These are phyloP conservation scores for Brienomyrus longianalis DNA, from an alignment of 2,113 vertebrate species.

Conservation along the genomic window DNA sequence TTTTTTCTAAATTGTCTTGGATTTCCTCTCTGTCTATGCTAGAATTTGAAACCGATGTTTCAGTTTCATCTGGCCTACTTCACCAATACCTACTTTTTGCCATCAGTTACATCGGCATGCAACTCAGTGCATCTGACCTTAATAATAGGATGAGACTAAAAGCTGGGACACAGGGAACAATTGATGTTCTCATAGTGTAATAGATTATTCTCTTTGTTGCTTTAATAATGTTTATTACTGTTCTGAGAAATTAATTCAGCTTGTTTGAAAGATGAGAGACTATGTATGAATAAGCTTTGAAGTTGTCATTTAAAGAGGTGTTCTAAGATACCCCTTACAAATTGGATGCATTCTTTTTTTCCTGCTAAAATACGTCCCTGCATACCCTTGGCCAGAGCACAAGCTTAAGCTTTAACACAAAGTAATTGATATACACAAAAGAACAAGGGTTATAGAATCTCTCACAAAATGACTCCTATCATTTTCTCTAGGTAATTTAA, in stretches of 20 bases:
- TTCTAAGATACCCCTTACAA: neutral
- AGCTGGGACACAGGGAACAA: neutral
- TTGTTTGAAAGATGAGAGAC: neutral
- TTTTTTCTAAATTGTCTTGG: neutral
- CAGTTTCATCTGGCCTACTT: neutral
- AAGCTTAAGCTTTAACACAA: conserved; percentile 4
- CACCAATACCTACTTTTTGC: neutral
- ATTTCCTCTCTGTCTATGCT: neutral
- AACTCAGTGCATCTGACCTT: neutral
- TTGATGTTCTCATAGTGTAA: neutral
- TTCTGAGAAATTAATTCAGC: neutral
- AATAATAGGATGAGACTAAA: neutral
- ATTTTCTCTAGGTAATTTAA: conserved; percentile 15
- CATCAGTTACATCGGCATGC: neutral
- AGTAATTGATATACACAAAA: neutral
- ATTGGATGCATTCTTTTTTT: conserved; percentile 2
- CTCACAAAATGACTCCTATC: neutral
- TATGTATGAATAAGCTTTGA: neutral
- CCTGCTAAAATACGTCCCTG: neutral
- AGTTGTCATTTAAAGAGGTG: neutral
- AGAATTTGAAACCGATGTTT: neutral
- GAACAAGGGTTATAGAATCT: neutral
- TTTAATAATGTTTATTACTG: conserved; percentile 1
- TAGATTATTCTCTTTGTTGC: neutral
- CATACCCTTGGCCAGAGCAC: neutral